These are phyloP conservation scores for Corydoras sp. DNA, from an alignment of 2,113 vertebrate genomes.

Conservation along the genomic window DNA sequence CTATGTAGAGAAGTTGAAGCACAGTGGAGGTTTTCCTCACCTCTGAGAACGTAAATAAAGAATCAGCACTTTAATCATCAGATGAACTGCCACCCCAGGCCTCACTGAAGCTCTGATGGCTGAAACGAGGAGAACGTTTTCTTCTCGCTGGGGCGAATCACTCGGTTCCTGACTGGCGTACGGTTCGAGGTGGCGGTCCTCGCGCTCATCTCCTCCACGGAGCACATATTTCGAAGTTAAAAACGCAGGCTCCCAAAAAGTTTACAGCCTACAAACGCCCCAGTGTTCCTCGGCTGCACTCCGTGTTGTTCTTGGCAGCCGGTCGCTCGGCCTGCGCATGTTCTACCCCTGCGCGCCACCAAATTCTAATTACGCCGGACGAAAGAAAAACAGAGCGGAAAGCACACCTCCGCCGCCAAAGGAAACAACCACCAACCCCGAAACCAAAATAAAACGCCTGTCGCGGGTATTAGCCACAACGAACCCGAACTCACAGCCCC, in stretches of 20 bases:
- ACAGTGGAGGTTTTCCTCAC: too few species aligned
- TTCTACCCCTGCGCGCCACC: slow-evolving; percentile 49
- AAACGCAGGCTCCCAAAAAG: slow-evolving; percentile 29
- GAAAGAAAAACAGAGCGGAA: slow-evolving; percentile 47
- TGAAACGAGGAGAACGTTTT: too few species aligned
- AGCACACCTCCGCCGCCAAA: slow-evolving; percentile 52
- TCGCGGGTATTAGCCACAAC: too few species aligned
- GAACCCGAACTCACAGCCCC: too few species aligned
- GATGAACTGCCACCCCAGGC: too few species aligned
- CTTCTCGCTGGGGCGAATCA: background rate
- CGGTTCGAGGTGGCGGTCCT: background rate
- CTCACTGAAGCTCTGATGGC: too few species aligned
- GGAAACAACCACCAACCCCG: slow-evolving; percentile 30
- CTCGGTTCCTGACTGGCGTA: background rate
- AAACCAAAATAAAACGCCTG: too few species aligned
- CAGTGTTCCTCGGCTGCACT: slow-evolving; percentile 43
- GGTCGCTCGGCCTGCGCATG: slow-evolving; percentile 30
- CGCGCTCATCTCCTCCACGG: too few species aligned
- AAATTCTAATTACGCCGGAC: slow-evolving; percentile 42
- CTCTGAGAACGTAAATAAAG: too few species aligned
- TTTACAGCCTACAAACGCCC: slow-evolving; percentile 44
- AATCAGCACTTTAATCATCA: too few species aligned
- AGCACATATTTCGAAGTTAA: slow-evolving; percentile 33
- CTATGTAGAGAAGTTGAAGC: background rate
- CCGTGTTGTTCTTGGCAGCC: slow-evolving; percentile 48